These are phyloP conservation scores for Bradysia coprophila DNA, from an alignment of 1,140 invertebrate genomes.

Conservation along the genomic window DNA sequence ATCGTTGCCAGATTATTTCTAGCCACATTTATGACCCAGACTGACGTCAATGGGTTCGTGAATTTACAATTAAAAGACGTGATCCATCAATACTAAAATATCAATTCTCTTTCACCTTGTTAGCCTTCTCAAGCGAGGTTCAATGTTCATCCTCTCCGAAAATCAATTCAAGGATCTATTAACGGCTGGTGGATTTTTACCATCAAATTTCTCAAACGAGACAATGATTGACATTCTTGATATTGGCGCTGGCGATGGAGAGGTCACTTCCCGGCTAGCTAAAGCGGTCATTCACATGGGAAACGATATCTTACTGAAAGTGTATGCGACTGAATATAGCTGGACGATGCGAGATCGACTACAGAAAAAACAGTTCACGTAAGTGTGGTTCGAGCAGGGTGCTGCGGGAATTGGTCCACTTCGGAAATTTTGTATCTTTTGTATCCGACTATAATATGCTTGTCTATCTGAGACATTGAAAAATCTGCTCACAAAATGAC, in stretches of 20 bases:
- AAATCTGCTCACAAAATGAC: too few relatives aligned
- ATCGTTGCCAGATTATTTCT: conserved; percentile 41
- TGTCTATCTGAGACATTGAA: too few relatives aligned
- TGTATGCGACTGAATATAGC: conserved; percentile 74
- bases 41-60: conserved; percentile 54
- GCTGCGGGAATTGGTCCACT: too few relatives aligned
- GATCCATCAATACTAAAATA: background rate
- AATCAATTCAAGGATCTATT: conserved; percentile 47
- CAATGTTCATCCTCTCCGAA: conserved; percentile 77
- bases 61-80: conserved; percentile 12
- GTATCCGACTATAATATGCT: too few relatives aligned
- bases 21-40: conserved; percentile 54
- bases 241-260: conserved; percentile 79
- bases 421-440: too few relatives aligned
- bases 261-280: conserved; percentile 54
- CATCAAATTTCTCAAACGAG: conserved; percentile 5
- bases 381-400: conserved; percentile 10
- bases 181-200: conserved; percentile 15
- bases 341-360: conserved; percentile 54
- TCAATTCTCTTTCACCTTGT: background rate
- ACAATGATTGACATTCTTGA: conserved; percentile 16
- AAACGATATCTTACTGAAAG: conserved; percentile 27
- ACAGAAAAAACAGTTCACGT: conserved; percentile 48
- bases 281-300: conserved; percentile 12
- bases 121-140: conserved; percentile 46